A percentile compares a stretch with the other conserved stretches of the same genome.
phyloP scores from a whole-genome alignment of 2,797 vertebrate species.

The Falco columbarius region DNA sequence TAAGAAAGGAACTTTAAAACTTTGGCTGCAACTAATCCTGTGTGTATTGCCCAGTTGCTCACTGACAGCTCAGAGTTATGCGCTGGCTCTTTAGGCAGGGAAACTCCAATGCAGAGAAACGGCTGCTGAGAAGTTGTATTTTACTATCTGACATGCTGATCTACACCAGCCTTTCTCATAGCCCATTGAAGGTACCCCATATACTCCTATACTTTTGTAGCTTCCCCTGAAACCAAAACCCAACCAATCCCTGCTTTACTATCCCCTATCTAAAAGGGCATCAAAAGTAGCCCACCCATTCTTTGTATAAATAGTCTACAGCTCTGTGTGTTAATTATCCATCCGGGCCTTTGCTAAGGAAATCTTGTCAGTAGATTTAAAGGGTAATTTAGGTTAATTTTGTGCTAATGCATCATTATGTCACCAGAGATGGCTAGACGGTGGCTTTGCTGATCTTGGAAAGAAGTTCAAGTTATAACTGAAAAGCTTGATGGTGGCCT shows the following conservation, averaged over 20 bases:
- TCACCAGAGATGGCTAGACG: neutral
- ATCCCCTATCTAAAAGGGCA: neutral
- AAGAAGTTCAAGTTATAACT: neutral
- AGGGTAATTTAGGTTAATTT: neutral
- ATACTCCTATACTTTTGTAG: neutral
- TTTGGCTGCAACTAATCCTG: neutral
- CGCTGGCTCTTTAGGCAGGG: neutral
- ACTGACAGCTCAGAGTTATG: rapidly evolving
- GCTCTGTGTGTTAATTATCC: rapidly evolving
- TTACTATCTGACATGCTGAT: neutral
- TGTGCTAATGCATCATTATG: neutral
- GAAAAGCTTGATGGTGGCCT: neutral
- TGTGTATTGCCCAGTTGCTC: neutral
- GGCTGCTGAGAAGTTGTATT: neutral
- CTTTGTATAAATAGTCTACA: neutral
- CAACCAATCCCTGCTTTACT: neutral
- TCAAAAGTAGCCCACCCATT: neutral
- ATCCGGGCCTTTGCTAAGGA: neutral
- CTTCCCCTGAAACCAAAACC: neutral
- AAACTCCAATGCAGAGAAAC: neutral
- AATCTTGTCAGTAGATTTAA: neutral
- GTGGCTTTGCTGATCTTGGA: neutral
- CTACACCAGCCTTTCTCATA: neutral
- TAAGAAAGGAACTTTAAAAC: neutral
- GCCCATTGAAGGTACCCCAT: neutral